Evolutionary conservation across 2,113 vertebrate species (phyloP), one percentile per base, ranked within the genome.

Genomic region (Pagrus major): DNA sequence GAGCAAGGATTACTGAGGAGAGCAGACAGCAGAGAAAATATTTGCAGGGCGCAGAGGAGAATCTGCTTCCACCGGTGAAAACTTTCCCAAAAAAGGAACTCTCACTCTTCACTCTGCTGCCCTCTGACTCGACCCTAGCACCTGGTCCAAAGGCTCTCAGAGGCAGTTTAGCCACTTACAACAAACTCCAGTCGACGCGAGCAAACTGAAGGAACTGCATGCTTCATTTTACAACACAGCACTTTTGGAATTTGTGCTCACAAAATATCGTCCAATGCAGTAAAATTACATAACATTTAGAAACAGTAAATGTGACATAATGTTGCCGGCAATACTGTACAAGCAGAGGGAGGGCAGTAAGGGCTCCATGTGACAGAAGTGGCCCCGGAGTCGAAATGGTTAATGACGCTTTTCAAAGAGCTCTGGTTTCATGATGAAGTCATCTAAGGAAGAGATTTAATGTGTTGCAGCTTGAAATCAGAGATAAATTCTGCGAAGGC

Each of bases 361-460:
- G 83, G 75, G 54, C 75, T 73, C 68, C 78, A 35, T 56, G 51
- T 84, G 85, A 80, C 71, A 72, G 49, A 71, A 29, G 80, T 69
- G 70, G 77, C 55, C 67, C 68, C 25, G 59, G 76, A 80, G 81
- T 72, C 67, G 71, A 89, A 90, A 86, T 47, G 71, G 88, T 91
- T 92, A 93, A 91, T 80, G 64, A 83, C 71, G 87, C 86, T 78
- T 84, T 90, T 84, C 83, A 91, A 90, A 89, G 58, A 87, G 89
- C 89, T 94, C 91, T 72, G 88, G 87, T 93, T 94, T 94, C 91
- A 89, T 41, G 86, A 83, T 92, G 93, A 94, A 91, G 91, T 94
- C 92, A 93, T 94, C 80, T 78, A 47, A 90, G 84, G 84, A 93
- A 92, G 87, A 84, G 76, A 78, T 92, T 92, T 92, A 94, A 94